A percentile compares a stretch with the other conserved stretches of the same genome.
Conservation (phyloP, 64 coral and sea anemone species). For the Montipora foliosa region DNA sequence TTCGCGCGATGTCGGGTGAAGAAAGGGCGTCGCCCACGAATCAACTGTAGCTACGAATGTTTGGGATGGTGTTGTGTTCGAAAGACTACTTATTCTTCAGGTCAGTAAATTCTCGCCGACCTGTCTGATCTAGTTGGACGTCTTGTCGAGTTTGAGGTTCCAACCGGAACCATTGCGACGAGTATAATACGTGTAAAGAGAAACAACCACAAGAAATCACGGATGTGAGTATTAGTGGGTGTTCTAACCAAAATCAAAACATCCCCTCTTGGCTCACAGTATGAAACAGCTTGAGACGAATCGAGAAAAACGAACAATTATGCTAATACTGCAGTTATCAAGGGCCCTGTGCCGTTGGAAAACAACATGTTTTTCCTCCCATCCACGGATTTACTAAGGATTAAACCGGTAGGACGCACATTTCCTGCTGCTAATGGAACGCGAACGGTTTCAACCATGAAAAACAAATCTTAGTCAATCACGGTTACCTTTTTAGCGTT, state of each 20-base stretch:
- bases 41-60: background rate
- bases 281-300: conserved; percentile 36
- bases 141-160: conserved; percentile 11
- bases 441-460: background rate
- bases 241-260: conserved; percentile 1
- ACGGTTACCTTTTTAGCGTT: too few relatives aligned
- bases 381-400: background rate
- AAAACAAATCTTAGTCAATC: too few relatives aligned
- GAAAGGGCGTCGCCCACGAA: background rate
- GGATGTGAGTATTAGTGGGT: conserved; percentile 5
- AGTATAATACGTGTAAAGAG: background rate
- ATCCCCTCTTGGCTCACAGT: conserved; percentile 23
- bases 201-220: background rate
- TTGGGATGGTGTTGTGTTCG: background rate
- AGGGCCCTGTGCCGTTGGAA: background rate
- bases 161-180: conserved; percentile 15
- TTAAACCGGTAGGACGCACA: background rate
- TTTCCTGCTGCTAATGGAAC: conserved; percentile 10
- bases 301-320: conserved; percentile 16
- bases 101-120: conserved; percentile 1
- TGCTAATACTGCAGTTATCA: conserved; percentile 6
- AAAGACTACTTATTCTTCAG: background rate
- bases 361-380: conserved; percentile 8
- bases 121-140: conserved; percentile 33
- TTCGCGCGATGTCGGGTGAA: background rate